Evolutionary conservation across 2,797 vertebrate genomes (phyloP).

Genomic region (Oceanodroma leucorhoa): DNA sequence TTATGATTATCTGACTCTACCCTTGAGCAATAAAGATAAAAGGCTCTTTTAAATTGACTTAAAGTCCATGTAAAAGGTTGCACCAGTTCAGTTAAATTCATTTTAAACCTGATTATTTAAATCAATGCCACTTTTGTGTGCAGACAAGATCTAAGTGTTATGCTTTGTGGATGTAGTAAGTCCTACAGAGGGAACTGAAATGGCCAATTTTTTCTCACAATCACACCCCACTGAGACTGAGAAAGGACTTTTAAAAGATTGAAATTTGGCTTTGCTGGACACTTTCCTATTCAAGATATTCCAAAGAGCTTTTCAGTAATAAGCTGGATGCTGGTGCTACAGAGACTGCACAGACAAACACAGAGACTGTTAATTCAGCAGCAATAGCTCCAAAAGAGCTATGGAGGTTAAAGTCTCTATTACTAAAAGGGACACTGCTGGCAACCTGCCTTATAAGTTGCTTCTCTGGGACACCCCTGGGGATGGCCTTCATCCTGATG

Average conservation of each 20-base stretch:
- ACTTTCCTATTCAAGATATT: slow-evolving; percentile 4
- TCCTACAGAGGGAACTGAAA: neutral
- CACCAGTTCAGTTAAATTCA: slow-evolving; percentile 21
- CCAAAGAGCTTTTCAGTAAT: slow-evolving; percentile 5
- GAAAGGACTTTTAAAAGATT: neutral
- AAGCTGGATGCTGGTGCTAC: neutral
- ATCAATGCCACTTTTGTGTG: slow-evolving; percentile 10
- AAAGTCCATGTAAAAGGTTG: neutral
- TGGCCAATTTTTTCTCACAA: neutral
- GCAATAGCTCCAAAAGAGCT: neutral
- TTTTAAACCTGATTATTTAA: slow-evolving; percentile 54
- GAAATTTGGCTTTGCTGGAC: slow-evolving; percentile 4
- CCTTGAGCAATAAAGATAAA: slow-evolving; percentile 26
- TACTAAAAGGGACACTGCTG: neutral
- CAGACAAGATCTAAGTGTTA: slow-evolving; percentile 29
- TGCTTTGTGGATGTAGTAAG: neutral
- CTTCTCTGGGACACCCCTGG: neutral
- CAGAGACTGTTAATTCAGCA: neutral
- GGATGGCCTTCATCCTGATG: neutral
- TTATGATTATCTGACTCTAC: slow-evolving; percentile 34
- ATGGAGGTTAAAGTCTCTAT: neutral
- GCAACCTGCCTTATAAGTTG: neutral
- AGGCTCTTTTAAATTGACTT: slow-evolving; percentile 24
- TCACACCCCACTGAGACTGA: neutral
- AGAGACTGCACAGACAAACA: neutral